phyloP scores from a whole-genome alignment of 1,140 invertebrate species.

The Cyclargus thomasi region DNA sequence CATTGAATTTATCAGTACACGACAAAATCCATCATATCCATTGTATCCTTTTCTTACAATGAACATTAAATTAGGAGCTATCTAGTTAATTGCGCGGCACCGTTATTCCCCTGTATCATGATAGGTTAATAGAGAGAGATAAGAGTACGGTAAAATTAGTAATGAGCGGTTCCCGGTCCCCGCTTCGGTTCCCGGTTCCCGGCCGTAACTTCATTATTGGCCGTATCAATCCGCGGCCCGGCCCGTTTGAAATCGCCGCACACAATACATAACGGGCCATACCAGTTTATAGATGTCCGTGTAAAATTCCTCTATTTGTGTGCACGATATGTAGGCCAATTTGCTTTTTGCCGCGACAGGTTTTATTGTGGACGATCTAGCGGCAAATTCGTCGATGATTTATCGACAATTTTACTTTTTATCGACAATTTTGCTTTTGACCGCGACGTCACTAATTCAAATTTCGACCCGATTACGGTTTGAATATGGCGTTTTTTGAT shows the following conservation, averaged over 20 bases:
- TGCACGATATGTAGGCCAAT: conserved; percentile 53
- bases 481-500: conserved; percentile 9
- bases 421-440: conserved; percentile 17
- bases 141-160: conserved; percentile 1
- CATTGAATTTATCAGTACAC: background rate
- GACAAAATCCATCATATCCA: background rate
- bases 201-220: conserved; percentile 20
- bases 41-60: background rate
- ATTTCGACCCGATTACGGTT: background rate
- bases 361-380: conserved; percentile 33
- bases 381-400: conserved; percentile 3
- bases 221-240: conserved; percentile 28
- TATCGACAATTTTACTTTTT: conserved; percentile 7
- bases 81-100: background rate
- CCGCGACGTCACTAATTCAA: conserved; percentile 8
- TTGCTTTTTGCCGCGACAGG: conserved; percentile 49
- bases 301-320: conserved; percentile 56
- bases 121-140: background rate
- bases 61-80: background rate
- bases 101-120: background rate
- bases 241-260: conserved; percentile 34
- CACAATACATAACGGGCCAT: conserved; percentile 49
- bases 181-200: background rate
- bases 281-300: conserved; percentile 44
- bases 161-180: background rate